A percentile compares a stretch with the other conserved stretches of the same genome.
Conservation (phyloP, 2,797 vertebrate species). For the Gallinago nigripennis region DNA sequence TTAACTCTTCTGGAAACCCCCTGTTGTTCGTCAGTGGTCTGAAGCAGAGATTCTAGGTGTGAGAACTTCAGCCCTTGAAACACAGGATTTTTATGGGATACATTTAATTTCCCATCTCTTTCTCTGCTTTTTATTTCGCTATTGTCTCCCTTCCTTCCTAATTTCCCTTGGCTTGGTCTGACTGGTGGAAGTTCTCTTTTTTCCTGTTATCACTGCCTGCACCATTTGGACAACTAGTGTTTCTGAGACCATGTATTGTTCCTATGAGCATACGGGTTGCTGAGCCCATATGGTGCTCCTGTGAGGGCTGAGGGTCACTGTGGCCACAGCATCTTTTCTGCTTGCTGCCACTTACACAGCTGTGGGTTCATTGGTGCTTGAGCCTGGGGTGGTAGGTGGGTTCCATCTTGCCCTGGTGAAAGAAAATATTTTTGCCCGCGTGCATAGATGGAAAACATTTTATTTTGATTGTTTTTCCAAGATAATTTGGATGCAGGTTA, state of each 20-base stretch:
- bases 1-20: neutral
- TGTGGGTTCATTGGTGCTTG: neutral
- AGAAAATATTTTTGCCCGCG: neutral
- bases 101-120: neutral
- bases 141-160: neutral
- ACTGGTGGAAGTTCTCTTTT: neutral
- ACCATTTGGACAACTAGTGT: neutral
- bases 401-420: neutral
- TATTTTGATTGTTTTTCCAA: neutral
- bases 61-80: neutral
- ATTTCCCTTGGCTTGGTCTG: neutral
- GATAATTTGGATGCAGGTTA: neutral
- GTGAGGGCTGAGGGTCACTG: fast-evolving
- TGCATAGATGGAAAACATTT: neutral
- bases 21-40: neutral
- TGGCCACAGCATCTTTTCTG: neutral
- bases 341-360: neutral
- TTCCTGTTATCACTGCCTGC: neutral
- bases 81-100: neutral
- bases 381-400: neutral
- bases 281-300: neutral
- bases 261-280: neutral
- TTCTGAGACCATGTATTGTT: neutral
- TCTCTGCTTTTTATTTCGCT: neutral
- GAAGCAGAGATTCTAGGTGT: neutral